Evolutionary conservation across 2,888 invertebrate species (phyloP), one percentile per base, ranked within the genome.

Genomic region (Euproctis similis): DNA sequence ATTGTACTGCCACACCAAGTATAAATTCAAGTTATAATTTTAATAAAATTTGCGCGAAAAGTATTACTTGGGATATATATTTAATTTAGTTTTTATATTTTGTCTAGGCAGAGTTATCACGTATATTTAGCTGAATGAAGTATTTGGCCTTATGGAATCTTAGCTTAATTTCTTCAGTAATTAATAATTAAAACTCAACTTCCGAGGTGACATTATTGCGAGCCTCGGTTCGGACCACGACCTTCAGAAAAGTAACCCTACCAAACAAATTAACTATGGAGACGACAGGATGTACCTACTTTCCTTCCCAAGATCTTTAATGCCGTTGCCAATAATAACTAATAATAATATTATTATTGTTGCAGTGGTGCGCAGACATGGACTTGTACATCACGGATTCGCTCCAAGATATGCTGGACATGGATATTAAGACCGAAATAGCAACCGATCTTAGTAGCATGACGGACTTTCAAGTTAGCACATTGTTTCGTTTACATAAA

Each of bases 381-480:
- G 89, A 89, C 65, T 78, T 88, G 39, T 89, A 88, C 53, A 88
- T 88, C 62, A 88, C 88, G 16, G 89, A 89, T 64, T 92, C 94
- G 27, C 88, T 95, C 58, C 94, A 95, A 70, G 95, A 96, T 62
- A 94, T 95, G 92, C 87, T 96, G 43, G 95, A 95, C 62, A 91
- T 93, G 70, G 96, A 95, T 64, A 94, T 96, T 39, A 93, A 94
- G 64, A 89, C 90, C 45, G 94, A 94, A 75, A 92, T 94, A 51
- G 94, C 93, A 39, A 91, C 90, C 30, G 89, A 92, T 33, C 88
- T 93, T 25, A 91, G 92, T 36, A 90, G 90, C 37, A 88, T 88
- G 42, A 90, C 89, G 56, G 90, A 90, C 55, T 87, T 90, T 59
- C 82, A 87, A 32, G 85, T 85, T 42, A 69, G 75, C 74, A n/a